These are phyloP conservation scores for Pomatostomus ruficeps DNA, from an alignment of 2,113 vertebrate species.

Conservation along the genomic window DNA sequence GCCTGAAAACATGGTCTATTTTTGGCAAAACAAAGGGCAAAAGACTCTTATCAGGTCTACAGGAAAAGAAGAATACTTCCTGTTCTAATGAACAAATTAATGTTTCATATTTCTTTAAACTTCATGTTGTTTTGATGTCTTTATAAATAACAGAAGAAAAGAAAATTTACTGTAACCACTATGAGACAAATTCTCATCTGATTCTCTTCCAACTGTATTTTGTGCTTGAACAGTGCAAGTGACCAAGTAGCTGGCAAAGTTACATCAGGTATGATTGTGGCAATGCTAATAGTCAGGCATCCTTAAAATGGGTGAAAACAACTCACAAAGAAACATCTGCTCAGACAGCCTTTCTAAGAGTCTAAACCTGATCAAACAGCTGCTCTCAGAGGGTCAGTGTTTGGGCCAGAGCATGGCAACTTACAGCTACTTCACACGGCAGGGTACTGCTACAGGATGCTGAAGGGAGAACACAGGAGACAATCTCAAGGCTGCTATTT, in stretches of 20 bases:
- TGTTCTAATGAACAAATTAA: neutral
- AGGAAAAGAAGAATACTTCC: neutral
- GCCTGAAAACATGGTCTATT: neutral
- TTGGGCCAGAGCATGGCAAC: rapidly evolving
- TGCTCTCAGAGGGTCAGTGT: neutral
- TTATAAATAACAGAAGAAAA: neutral
- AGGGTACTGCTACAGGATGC: neutral
- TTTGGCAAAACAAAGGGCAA: neutral
- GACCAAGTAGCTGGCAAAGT: neutral
- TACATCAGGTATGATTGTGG: neutral
- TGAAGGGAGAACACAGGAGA: neutral
- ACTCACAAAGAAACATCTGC: neutral
- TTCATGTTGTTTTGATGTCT: neutral
- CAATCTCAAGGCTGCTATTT: neutral
- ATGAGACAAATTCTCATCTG: neutral
- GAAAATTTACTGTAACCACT: neutral
- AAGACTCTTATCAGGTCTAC: neutral
- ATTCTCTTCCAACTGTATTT: neutral
- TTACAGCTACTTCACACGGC: neutral
- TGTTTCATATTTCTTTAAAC: neutral
- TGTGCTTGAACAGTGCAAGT: neutral
- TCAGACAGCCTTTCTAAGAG: neutral
- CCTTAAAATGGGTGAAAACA: neutral
- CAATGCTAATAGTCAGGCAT: neutral
- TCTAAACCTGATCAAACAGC: neutral